Evolutionary conservation across 2,888 invertebrate genomes (phyloP), one percentile per base, ranked within the genome.

Genomic region (Melanostoma scalare): DNA sequence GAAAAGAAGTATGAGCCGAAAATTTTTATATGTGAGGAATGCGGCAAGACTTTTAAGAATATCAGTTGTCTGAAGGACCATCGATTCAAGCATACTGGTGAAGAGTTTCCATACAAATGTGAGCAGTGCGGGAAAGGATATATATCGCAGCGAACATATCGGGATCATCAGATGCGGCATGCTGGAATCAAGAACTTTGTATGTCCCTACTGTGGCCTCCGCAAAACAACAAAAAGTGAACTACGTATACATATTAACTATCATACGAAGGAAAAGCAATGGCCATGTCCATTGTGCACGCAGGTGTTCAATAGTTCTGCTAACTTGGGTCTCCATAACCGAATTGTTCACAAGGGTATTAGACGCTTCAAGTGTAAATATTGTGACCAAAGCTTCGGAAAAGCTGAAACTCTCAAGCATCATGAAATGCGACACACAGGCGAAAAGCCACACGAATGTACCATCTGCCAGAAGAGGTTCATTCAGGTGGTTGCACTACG

Each of bases 21-120:
- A 40, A 84, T 76, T 3, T 85, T 76, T 52, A 89, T 90, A 3
- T 90, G 90, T 50, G 90, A 90, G 44, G 88, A 89, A 42, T 90
- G 90, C 50, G 90, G 90, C 0, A 88, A 89, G 3, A 90, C 89
- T 0, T 90, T 90, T 65, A 89, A 90, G 46, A 90, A 90, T 67
- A 89, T 89, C 0, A 88, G 89, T 4, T 89, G 90, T 56, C 87
- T 90, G 0, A 90, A 88, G 42, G 87, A 89, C n/a, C 90, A 90
- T 77, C 88, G 89, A 0, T 87, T 86, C 33, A 87, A 82, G 3
- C 88, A 88, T 48, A 80, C 79, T 3, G 78, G 80, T 0, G 88
- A 87, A 52, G 85, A 86, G 6, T 87, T 85, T 75, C 88, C 88
- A 8, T 87, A 79, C 61, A 86, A 86, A 20, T 90, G 90, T 48